Base-by-base conservation (phyloP, 2,888 invertebrate genomes). In the Philereme vetulata region DNA sequence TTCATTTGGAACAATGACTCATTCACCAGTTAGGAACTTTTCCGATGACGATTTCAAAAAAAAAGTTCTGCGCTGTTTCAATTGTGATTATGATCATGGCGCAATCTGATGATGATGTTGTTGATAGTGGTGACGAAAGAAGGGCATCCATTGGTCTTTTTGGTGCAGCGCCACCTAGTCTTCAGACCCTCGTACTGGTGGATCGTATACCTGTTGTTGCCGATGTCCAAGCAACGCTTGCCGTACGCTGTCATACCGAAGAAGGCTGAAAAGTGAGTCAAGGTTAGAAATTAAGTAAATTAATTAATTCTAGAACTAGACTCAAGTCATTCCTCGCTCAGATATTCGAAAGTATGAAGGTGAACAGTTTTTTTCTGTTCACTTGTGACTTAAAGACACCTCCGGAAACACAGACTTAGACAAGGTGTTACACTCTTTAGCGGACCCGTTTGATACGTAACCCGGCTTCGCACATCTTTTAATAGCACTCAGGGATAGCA, bases 111-210 rank as follows among this genome's bases (percentile, higher is more conserved):
- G 6, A 70, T 68, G 6, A 70, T 49, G 40, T 70, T 66, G 46
- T 68, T 57, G 33, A 70, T 67, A 0, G 83, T 82, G 10, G 68
- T 68, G 6, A 83, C 60, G 44, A 70, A 76, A 0, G 84, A 81
- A 21, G 68, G 64, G 50, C 84, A 84, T n/a, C 70, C 70, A 0
- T 4, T 72, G 68, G 8, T 53, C 50, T 10, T 72, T 65, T 62
- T 76, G 33, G 51, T 64, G 66, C 78, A 78, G 54, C 84, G 79
- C 45, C 80, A 68, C 78, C 84, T 82, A 47, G 78, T 72, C 10
- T 69, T 74, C 43, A 71, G 46, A 2, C 90, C 88, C 65, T 90
- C 89, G 51, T 87, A 78, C 66, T 90, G 89, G 58, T 90, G 89
- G 2, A 90, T 70, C 0, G 84, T 88, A 63, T 79, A 89, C 52